Base-by-base conservation (phyloP, 2,797 vertebrate species). In the Picus viridis region DNA sequence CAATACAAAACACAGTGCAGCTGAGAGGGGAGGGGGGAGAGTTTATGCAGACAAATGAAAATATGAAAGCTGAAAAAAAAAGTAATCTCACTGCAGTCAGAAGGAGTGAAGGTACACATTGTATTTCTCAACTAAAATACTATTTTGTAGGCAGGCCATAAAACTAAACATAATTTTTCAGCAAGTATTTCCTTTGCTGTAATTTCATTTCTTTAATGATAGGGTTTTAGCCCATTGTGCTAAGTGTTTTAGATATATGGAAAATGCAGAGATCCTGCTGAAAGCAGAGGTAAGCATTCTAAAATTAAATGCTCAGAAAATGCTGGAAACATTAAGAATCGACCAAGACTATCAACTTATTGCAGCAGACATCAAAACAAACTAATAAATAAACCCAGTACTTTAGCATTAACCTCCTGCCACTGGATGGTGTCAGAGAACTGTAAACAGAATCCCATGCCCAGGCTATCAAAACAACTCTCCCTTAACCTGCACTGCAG, bases 351-450 rank as follows among this genome's bases (percentile, higher is more conserved):
- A 92, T 12, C 17, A 79, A 7, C 67, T 74, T 41, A 30, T 32
- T 78, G 74, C 64, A 90, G 69, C 10, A 58, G 68, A 64, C 14
- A 54, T 59, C 81, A 64, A 76, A 92, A 82, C 43, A 92, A 94
- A 95, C 85, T 94, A 76, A 59, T 75, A 93, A 85, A 63, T 70
- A 83, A 83, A 75, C 58, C 41, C 49, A 61, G 72, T 82, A 20
- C 75, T 94, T 86, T 90, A 94, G 64, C 95, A 96, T 95, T 97
- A 97, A 97, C 97, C 98, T 98, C 96, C 96, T 93, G 97, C 99
- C 99, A 99, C 99, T 98, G 98, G 99, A 99, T 99, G 99, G 98
- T 98, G 98, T 97, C 97, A 99, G 98, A 99, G 99, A 99, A 98
- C 98, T 96, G 68, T 96, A 96, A 92, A 97, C 90, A 97, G 91